A percentile compares a stretch with the other conserved stretches of the same genome.
Evolutionary conservation across 2,113 vertebrate genomes (phyloP).

Genomic region (Leucosticte australis): DNA sequence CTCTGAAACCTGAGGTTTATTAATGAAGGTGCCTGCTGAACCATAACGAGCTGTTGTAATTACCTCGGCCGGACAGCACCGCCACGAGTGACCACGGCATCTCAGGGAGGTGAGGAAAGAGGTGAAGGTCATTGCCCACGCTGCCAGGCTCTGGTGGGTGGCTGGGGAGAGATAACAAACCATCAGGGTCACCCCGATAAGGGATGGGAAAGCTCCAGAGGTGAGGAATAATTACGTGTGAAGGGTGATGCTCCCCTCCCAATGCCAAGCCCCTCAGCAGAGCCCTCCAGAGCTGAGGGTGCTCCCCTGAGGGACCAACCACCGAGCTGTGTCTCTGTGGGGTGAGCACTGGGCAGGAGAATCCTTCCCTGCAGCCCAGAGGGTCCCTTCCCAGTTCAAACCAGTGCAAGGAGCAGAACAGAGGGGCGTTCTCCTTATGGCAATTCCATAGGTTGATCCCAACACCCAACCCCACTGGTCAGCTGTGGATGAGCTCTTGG

Average conservation of each 20-base stretch:
- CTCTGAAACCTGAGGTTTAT: slow-evolving; percentile 49
- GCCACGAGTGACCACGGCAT: not conserved
- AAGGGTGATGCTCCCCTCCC: not conserved
- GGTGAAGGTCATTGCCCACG: slow-evolving; percentile 5
- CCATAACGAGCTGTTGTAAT: slow-evolving; percentile 46
- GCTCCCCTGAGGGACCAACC: not conserved
- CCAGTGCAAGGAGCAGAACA: not conserved
- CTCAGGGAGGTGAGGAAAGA: not conserved
- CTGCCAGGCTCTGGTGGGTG: not conserved
- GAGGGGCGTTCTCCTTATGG: accelerated
- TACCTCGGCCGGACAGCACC: not conserved
- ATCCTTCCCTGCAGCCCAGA: not conserved
- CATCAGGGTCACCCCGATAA: not conserved
- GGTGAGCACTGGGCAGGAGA: not conserved
- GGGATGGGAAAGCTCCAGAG: not conserved
- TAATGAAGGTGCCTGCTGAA: slow-evolving; percentile 49
- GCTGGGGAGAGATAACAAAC: slow-evolving; percentile 45
- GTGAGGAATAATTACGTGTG: not conserved
- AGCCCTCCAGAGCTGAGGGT: not conserved
- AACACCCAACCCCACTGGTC: accelerated
- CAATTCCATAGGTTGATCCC: not conserved
- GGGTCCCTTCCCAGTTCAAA: not conserved
- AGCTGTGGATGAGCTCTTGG: accelerated
- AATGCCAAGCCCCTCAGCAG: not conserved
- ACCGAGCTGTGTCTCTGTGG: accelerated